These are phyloP conservation scores for Sylvia atricapilla DNA, from an alignment of 2,113 vertebrate genomes.

Conservation along the genomic window DNA sequence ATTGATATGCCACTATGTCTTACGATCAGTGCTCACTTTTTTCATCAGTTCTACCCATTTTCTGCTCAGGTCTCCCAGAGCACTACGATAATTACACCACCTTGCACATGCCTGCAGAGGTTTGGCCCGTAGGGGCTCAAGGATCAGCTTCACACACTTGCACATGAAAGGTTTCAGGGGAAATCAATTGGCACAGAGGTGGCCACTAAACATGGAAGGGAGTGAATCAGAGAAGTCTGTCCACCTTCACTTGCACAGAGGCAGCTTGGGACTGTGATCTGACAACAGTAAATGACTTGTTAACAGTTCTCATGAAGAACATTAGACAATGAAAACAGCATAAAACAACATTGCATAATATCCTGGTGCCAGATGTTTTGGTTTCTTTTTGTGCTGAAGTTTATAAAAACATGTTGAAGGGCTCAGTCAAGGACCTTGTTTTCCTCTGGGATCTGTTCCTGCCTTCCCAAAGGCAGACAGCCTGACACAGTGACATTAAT, in stretches of 20 bases:
- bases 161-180: not conserved
- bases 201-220: not conserved
- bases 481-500: not conserved
- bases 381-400: slow-evolving; percentile 33
- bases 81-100: not conserved
- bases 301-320: not conserved
- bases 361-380: slow-evolving; percentile 45
- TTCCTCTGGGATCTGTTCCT: not conserved
- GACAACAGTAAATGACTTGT: not conserved
- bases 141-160: not conserved
- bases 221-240: not conserved
- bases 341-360: slow-evolving; percentile 41
- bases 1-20: rapidly evolving
- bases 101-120: not conserved
- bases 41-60: not conserved
- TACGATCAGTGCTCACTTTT: not conserved
- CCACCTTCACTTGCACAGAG: not conserved
- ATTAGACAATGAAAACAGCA: slow-evolving; percentile 19
- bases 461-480: not conserved
- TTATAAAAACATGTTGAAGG: slow-evolving; percentile 33
- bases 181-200: not conserved
- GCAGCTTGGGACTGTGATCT: not conserved
- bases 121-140: not conserved
- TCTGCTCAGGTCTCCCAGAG: not conserved
- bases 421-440: not conserved